These are phyloP conservation scores for Sphaeramia orbicularis DNA, from an alignment of 2,797 vertebrate genomes.

Conservation along the genomic window DNA sequence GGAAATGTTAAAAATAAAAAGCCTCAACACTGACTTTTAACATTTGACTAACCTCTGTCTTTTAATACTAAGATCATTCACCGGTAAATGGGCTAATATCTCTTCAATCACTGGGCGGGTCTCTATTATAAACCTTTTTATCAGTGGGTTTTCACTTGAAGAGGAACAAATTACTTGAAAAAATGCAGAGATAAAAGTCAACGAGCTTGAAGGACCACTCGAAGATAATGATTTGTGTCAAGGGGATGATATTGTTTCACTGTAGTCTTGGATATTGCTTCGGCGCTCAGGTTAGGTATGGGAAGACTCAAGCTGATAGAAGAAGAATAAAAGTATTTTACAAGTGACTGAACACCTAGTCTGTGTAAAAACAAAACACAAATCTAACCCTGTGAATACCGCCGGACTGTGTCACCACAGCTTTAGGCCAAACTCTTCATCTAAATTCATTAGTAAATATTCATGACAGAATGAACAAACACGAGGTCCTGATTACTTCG, in stretches of 20 bases:
- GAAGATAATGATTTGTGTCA: constrained; percentile 63
- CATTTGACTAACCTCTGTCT: constrained; percentile 13
- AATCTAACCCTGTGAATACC: constrained; percentile 32
- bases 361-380: constrained; percentile 25
- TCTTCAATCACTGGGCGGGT: constrained; percentile 35
- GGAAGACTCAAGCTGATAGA: constrained; percentile 21
- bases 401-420: constrained; percentile 24
- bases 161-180: constrained; percentile 56
- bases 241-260: constrained; percentile 61
- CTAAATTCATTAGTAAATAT: constrained; percentile 70
- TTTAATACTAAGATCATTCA: constrained; percentile 30
- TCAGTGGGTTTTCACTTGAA: constrained; percentile 46
- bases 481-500: constrained; percentile 67
- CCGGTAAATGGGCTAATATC: constrained; percentile 43
- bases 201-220: constrained; percentile 59
- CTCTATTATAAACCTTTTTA: constrained; percentile 19
- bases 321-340: constrained; percentile 38
- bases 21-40: not conserved
- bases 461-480: constrained; percentile 64
- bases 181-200: constrained; percentile 65
- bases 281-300: constrained; percentile 16
- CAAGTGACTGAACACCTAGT: constrained; percentile 7
- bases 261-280: constrained; percentile 31
- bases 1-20: not conserved
- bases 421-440: constrained; percentile 40